Base-by-base conservation (phyloP, 2,888 invertebrate species). In the Drosophila pseudotakahashii region DNA sequence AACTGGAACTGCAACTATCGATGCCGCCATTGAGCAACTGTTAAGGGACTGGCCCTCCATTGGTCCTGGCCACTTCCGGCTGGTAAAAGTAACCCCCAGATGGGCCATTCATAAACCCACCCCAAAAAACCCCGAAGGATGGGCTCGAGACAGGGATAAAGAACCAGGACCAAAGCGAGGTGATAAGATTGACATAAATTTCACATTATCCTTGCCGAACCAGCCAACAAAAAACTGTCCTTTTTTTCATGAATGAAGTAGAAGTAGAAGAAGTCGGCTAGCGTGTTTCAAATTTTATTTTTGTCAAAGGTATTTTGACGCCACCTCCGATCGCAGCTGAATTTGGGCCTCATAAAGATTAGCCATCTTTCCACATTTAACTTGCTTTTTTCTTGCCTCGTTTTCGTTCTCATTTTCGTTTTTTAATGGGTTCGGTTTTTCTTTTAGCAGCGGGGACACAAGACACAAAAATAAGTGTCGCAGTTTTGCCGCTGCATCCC, bases 341-440 rank as follows among this genome's bases (percentile, higher is more conserved):
- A 81, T 85, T 79, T 48, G 73, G 76, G 64, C 53, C 77, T 77
- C 83, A 77, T 85, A 89, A 89, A 91, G 91, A 90, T 90, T 89
- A 89, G 82, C 80, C 74, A 91, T 91, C 90, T 90, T 90, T 90
- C 87, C 90, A 89, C 88, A 70, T 77, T 66, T 66, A 67, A 66
- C 54, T 67, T 36, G 16, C 39, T 50, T 77, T 75, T 72, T 63
- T 62, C 63, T 69, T 73, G 69, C 72, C 72, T 70, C 50, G 32
- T 44, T 73, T 72, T 70, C 50, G 26, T 47, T 60, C 19, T 9
- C 44, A 9, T 47, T 47, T 9, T 53, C 44, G 57, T 59, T 75
- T 48, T 53, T 44, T 76, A 60, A 59, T 69, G 68, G 70, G 19
- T 39, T 50, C 36, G 70, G 47, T 13, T 44, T 44, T 58, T 48